Base-by-base conservation (phyloP, 2,797 vertebrate genomes). In the Lerista edwardsae region DNA sequence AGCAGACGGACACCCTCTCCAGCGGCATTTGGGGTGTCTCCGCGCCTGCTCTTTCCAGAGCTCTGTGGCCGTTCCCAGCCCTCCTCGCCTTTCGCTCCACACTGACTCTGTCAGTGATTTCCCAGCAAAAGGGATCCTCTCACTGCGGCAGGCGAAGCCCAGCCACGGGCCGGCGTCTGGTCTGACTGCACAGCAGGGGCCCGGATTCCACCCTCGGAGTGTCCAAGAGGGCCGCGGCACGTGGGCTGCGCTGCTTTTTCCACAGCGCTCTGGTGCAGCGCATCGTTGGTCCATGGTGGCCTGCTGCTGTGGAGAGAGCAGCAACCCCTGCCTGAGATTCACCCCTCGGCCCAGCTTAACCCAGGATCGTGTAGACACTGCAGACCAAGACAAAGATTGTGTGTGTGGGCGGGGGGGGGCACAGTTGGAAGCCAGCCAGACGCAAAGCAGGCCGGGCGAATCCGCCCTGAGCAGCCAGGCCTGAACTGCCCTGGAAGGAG, bases 41-140 rank as follows among this genome's bases (percentile, higher is more conserved):
- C 69, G 34, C 44, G n/a, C 69, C 69, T 75, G 72, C 61, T 59
- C 34, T 85, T 34, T 55, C 36, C 64, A 68, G 59, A 59, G 64
- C 71, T 80, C 17, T 57, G 34, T 68, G 71, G 78, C 21, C 80
- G 17, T 25, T 36, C 14, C 17, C 31, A 29, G 10, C 67, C 55
- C 21, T 7, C 67, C 9, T 36, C n/a, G 9, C 41, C 21, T 34
- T 65, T 29, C 11, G 29, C 72, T 47, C 61, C 34, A 3, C 10
- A 29, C n/a, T 41, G 15, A 41, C 78, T 80, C 69, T 68, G 84
- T 85, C 55, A 85, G 68, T 80, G 78, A 85, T 85, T 85, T 75
- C 78, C 41, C 29, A 21, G 78, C 78, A 47, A 44, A 75, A 85
- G 75, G 34, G 64, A 68, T 75, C 78, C 23, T 59, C 62, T 51